These are phyloP conservation scores for Calonectris borealis DNA, from an alignment of 2,113 vertebrate species.

Conservation along the genomic window DNA sequence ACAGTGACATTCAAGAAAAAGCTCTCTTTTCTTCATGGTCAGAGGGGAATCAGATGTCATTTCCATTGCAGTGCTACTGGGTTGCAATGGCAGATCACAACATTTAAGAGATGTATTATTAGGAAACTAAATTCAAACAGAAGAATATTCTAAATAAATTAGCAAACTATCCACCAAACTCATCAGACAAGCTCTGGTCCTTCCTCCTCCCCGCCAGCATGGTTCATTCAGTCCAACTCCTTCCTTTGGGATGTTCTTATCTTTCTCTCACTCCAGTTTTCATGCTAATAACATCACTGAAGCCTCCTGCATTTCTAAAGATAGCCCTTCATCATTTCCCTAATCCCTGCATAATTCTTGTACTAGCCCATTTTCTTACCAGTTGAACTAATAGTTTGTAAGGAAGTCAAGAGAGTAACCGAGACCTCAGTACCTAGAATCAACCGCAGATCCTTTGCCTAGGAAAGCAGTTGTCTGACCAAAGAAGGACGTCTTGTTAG, in stretches of 20 bases:
- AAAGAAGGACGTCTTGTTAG: not conserved
- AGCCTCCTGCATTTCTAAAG: not conserved
- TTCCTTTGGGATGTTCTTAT: not conserved
- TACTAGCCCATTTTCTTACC: not conserved
- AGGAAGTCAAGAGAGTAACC: not conserved
- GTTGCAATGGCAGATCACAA: not conserved
- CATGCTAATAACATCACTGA: not conserved
- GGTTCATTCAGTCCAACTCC: accelerated
- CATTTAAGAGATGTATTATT: not conserved
- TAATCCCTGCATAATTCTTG: not conserved
- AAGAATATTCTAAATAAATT: not conserved
- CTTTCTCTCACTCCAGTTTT: not conserved
- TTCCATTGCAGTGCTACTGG: not conserved
- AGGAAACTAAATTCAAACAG: not conserved
- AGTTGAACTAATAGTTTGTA: not conserved
- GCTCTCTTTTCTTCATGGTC: not conserved
- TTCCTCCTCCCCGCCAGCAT: not conserved
- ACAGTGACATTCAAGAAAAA: not conserved
- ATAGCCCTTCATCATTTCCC: not conserved
- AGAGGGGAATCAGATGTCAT: not conserved
- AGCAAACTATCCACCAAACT: not conserved
- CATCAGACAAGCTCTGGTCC: not conserved
- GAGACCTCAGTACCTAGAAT: not conserved
- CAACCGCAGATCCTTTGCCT: not conserved
- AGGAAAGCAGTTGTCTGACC: not conserved